These are phyloP conservation scores for Eutolmus rufibarbis DNA, from an alignment of 2,888 invertebrate species.

Conservation along the genomic window DNA sequence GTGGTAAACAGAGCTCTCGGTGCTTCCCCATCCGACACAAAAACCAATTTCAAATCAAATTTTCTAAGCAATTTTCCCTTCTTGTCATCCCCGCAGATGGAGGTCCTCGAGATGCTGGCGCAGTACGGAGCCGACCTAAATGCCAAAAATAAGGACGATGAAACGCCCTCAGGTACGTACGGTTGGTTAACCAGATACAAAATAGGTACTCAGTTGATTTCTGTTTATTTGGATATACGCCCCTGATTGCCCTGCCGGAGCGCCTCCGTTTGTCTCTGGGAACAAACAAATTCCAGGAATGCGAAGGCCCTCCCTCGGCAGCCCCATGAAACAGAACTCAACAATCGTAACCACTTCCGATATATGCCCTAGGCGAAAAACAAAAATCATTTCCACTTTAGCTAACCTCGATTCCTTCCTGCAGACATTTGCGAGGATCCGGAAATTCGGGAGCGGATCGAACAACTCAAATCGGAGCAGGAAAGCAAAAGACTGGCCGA, in stretches of 20 bases:
- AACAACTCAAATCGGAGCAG: constrained; percentile 88
- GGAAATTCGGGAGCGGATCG: constrained; percentile 88
- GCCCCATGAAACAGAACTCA: background rate
- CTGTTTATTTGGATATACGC: background rate
- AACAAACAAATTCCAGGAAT: background rate
- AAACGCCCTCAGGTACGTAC: constrained; percentile 89
- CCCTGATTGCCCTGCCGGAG: background rate
- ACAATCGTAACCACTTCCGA: background rate
- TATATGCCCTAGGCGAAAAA: background rate
- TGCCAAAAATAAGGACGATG: constrained; percentile 94
- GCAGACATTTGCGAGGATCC: constrained; percentile 95
- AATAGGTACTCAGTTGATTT: background rate
- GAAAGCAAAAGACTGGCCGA: constrained; percentile 74
- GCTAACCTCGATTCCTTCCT: background rate
- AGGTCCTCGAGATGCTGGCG: constrained; percentile 92
- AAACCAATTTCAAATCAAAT: constrained; percentile 36
- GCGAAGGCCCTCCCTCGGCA: background rate
- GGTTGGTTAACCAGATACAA: background rate
- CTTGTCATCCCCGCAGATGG: constrained; percentile 70
- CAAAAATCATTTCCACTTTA: background rate
- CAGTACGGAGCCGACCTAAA: constrained; percentile 97
- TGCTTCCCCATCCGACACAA: background rate
- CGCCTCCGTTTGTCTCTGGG: background rate
- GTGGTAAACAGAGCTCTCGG: background rate
- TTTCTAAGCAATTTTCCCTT: constrained; percentile 50